Evolutionary conservation across 2,113 vertebrate species (phyloP).

Genomic region (Apodemus speciosus): DNA sequence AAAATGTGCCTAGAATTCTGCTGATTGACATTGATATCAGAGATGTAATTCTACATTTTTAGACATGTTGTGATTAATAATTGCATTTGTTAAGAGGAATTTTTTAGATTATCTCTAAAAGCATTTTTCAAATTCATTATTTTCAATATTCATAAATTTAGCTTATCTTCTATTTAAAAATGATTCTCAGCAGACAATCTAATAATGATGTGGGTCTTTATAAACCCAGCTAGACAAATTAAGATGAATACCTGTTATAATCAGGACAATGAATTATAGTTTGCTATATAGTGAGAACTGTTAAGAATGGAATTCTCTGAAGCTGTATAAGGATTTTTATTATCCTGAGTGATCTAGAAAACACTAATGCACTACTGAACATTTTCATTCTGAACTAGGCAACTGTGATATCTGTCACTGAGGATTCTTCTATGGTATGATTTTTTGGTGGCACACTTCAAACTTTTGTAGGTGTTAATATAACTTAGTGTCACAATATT

Average conservation of each 20-base stretch:
- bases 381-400: not conserved
- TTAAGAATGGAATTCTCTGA: not conserved
- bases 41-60: not conserved
- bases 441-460: not conserved
- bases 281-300: not conserved
- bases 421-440: not conserved
- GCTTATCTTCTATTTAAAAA: not conserved
- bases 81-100: not conserved
- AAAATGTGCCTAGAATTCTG: not conserved
- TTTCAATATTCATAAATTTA: slow-evolving; percentile 19
- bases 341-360: not conserved
- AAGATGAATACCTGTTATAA: not conserved
- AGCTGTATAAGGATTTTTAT: not conserved
- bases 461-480: not conserved
- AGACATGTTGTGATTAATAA: not conserved
- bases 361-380: not conserved
- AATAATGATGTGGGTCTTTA: not conserved
- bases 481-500: not conserved
- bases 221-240: not conserved
- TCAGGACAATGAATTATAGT: not conserved
- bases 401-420: not conserved
- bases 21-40: not conserved
- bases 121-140: not conserved
- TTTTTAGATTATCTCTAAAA: not conserved
- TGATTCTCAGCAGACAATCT: not conserved